Conservation (phyloP, 2,888 invertebrate genomes). For the Hemicrepidius hirtus region DNA sequence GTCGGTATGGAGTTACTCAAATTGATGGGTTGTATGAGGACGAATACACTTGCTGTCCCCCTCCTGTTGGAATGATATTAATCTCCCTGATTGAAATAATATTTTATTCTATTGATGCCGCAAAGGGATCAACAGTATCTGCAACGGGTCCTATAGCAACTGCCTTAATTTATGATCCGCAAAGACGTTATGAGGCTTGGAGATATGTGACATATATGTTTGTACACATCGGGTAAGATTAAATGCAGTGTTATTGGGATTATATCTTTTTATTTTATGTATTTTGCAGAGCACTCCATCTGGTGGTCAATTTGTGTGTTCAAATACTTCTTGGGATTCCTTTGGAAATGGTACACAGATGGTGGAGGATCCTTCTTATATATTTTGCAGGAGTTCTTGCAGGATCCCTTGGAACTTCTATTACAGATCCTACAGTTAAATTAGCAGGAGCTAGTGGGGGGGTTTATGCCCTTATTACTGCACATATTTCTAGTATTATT, state of each 20-base stretch:
- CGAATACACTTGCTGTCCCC: slow-evolving; percentile 93
- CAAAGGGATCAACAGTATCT: slow-evolving; percentile 67
- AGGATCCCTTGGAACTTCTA: slow-evolving; percentile 88
- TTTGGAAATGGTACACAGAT: slow-evolving; percentile 96
- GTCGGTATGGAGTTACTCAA: slow-evolving; percentile 67
- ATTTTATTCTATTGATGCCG: slow-evolving; percentile 74
- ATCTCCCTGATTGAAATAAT: slow-evolving; percentile 92
- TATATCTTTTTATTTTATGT: too few relatives aligned
- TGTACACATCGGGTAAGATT: slow-evolving; percentile 94
- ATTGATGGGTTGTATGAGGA: slow-evolving; percentile 89
- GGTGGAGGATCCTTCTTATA: slow-evolving; percentile 92
- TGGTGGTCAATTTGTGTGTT: slow-evolving; percentile 92
- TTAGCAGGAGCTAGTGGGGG: slow-evolving; percentile 97
- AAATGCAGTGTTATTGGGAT: too few relatives aligned
- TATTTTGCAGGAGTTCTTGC: slow-evolving; percentile 90
- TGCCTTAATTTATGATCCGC: slow-evolving; percentile 91
- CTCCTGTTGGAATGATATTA: slow-evolving; percentile 92
- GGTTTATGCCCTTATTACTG: slow-evolving; percentile 94
- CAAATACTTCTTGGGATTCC: slow-evolving; percentile 96
- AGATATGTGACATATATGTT: slow-evolving; percentile 96
- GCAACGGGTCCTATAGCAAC: slow-evolving; percentile 83
- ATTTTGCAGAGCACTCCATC: slow-evolving; percentile 83
- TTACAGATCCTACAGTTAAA: slow-evolving; percentile 85
- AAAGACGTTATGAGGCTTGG: slow-evolving; percentile 91
- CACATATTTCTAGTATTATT: slow-evolving; percentile 93